Base-by-base conservation (phyloP, 2,888 invertebrate genomes). In the Limnephilus auricula region DNA sequence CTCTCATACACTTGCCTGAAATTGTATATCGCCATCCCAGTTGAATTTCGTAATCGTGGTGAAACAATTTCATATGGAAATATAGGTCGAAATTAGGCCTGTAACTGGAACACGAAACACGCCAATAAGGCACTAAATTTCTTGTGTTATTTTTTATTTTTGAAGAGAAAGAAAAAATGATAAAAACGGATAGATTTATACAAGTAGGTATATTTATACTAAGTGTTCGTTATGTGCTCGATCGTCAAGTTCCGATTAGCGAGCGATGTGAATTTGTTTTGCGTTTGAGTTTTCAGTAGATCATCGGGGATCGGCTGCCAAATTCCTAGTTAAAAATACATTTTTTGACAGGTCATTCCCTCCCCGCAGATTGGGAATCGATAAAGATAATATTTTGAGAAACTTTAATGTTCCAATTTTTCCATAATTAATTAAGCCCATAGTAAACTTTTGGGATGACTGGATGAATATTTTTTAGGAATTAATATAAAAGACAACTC, bases 311-410 rank as follows among this genome's bases (percentile, higher is more conserved):
- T 65, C 31, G 50, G 86, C 34, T 65, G 86, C 86, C 86, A 86
- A 86, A 86, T 65, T 86, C 65, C 32, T 86, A 13, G 50, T 86
- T 86, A 40, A 65, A 50, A 86, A 86, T 50, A 86, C 86, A 86
- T 86, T 86, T n/a, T 86, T 86, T 86, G 84, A 84, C 84, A 84
- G 34, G 84, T 37, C 84, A 37, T 37, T 86, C 18, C 86, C 18
- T 30, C 86, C 86, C 65, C 13, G 12, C 31, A 65, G 32, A 86
- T 86, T 65, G 15, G 30, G 65, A 32, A 31, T 30, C 30, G 34
- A 86, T 86, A 50, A 86, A n/a, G 65, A 65, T 65, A 25, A 25
- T 25, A 65, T 25, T 25, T 65, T 25, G 6, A n/a, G 9, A 65
- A 65, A 9, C 2, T 65, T 65, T 0, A n/a, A 65, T n/a, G 65